Evolutionary conservation across 2,888 invertebrate species (phyloP).

Genomic region (Drosophila yooni): DNA sequence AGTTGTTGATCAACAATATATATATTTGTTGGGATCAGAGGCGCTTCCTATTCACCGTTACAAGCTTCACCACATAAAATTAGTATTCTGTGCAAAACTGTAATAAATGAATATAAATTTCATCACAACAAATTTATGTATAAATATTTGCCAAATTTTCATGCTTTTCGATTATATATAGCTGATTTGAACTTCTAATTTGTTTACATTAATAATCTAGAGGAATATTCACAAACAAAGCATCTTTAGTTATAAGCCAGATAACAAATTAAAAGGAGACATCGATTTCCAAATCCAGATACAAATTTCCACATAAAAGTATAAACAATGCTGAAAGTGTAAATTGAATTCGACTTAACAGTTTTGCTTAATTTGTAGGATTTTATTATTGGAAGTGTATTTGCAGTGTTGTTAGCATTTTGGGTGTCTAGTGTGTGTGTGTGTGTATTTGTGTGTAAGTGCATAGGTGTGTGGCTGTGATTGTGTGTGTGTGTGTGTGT

Average conservation of each 20-base stretch:
- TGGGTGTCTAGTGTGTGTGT: not conserved
- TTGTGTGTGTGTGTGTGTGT: slow-evolving; percentile 18
- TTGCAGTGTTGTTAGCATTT: slow-evolving; percentile 30
- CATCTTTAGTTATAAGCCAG: not conserved
- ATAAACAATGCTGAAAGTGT: not conserved
- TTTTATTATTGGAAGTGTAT: slow-evolving; percentile 63
- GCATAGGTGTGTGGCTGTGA: slow-evolving; percentile 10
- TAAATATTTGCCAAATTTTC: not conserved
- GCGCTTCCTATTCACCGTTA: not conserved
- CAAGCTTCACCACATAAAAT: not conserved
- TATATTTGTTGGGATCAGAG: not conserved
- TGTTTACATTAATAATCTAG: not conserved
- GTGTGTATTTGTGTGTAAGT: not conserved
- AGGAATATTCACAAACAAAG: not conserved
- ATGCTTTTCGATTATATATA: not conserved
- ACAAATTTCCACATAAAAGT: not conserved
- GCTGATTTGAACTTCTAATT: not conserved
- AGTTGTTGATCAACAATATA: not conserved
- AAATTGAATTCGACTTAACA: not conserved
- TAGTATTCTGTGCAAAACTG: not conserved
- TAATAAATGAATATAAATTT: not conserved
- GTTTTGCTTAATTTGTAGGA: slow-evolving; percentile 31
- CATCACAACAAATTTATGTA: not conserved
- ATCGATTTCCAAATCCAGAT: not conserved
- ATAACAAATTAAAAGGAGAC: not conserved